Conservation (phyloP, 1,140 invertebrate species). For the Tribolium castaneum region DNA sequence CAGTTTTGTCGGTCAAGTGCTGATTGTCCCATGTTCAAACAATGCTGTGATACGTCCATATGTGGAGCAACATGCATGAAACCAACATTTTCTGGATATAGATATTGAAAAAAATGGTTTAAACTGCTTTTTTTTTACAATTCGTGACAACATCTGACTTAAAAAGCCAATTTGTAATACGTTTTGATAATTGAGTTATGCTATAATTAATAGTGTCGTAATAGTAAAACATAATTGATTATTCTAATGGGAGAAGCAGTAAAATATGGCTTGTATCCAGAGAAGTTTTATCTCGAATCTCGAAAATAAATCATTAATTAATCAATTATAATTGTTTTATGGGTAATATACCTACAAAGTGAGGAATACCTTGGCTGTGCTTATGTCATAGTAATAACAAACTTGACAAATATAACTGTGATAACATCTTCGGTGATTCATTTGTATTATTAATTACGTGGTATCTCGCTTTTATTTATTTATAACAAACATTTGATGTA, state of each 20-base stretch:
- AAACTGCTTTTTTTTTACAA: neutral
- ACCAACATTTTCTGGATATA: conserved; percentile 11
- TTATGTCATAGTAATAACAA: conserved; percentile 19
- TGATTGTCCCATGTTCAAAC: conserved; percentile 38
- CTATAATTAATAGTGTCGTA: too few species aligned
- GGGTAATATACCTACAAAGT: neutral
- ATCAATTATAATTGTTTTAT: neutral
- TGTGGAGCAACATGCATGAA: conserved; percentile 41
- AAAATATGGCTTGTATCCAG: neutral
- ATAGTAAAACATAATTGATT: neutral
- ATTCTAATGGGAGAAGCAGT: neutral
- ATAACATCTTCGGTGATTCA: conserved; percentile 28
- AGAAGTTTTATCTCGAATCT: neutral
- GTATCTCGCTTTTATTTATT: conserved; percentile 24
- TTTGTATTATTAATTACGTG: conserved; percentile 6
- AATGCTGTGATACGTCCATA: conserved; percentile 41
- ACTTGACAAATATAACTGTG: conserved; percentile 35
- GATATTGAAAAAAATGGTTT: conserved; percentile 11
- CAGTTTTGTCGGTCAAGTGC: conserved; percentile 25
- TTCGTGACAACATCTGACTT: too few species aligned
- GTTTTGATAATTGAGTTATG: too few species aligned
- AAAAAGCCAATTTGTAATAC: too few species aligned
- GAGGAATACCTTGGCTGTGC: conserved; percentile 14
- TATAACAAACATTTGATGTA: conserved; percentile 23
- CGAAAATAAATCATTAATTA: neutral